phyloP scores from a whole-genome alignment of 2,113 vertebrate genomes.

The Cichladusa arquata region DNA sequence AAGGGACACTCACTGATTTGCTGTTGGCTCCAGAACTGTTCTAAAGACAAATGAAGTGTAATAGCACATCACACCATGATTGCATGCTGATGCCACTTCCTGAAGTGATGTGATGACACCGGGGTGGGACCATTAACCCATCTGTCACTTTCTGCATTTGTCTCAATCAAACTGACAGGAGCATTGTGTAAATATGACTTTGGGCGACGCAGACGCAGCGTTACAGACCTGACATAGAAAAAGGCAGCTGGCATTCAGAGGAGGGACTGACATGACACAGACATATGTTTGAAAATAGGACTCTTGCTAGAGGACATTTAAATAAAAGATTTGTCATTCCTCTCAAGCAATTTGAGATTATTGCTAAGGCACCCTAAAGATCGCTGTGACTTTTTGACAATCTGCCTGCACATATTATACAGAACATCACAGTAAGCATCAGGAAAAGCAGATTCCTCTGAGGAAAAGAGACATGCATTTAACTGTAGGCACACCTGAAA shows the following conservation, averaged over 20 bases:
- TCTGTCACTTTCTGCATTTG: constrained; percentile 33
- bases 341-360: background rate
- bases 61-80: background rate
- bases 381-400: background rate
- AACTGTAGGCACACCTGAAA: background rate
- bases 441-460: background rate
- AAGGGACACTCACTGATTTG: background rate
- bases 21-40: background rate
- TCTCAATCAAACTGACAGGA: constrained; percentile 30
- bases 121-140: constrained; percentile 15
- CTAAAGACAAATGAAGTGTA: background rate
- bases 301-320: background rate
- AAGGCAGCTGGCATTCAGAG: background rate
- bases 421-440: background rate
- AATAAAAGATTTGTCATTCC: constrained; percentile 11
- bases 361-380: background rate
- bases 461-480: background rate
- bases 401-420: background rate
- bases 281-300: background rate
- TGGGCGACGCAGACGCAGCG: background rate
- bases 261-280: background rate
- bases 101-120: background rate
- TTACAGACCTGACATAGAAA: background rate
- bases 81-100: background rate
- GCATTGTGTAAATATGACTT: background rate